A percentile compares a stretch with the other conserved stretches of the same genome.
Conservation (phyloP, 2,888 invertebrate species). For the Blomia tropicalis region DNA sequence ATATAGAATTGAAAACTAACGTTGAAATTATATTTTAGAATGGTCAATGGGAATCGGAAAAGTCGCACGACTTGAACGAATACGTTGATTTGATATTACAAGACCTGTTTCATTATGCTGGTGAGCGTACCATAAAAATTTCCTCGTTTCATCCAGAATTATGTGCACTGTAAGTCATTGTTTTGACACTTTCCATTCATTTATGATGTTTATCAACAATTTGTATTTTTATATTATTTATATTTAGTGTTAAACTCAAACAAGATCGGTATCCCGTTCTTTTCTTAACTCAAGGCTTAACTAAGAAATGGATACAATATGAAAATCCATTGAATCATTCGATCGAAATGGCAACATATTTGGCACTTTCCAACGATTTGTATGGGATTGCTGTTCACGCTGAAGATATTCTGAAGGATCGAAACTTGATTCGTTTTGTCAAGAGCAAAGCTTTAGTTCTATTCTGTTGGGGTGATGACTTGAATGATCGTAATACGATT, state of each 20-base stretch:
- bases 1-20: too few relatives aligned
- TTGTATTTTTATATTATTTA: background rate
- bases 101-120: slow-evolving; percentile 62
- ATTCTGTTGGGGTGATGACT: slow-evolving; percentile 95
- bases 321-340: slow-evolving; percentile 65
- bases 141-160: slow-evolving; percentile 92
- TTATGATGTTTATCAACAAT: too few relatives aligned
- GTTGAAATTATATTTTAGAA: slow-evolving; percentile 45
- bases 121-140: slow-evolving; percentile 66
- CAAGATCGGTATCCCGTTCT: slow-evolving; percentile 94
- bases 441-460: slow-evolving; percentile 64
- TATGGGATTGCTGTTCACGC: slow-evolving; percentile 76
- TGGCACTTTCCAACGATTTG: slow-evolving; percentile 47
- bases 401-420: slow-evolving; percentile 65
- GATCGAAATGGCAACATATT: slow-evolving; percentile 63
- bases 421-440: slow-evolving; percentile 59
- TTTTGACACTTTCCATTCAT: background rate
- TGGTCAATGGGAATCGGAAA: slow-evolving; percentile 69
- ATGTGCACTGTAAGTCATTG: slow-evolving; percentile 57
- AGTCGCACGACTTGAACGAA: slow-evolving; percentile 70
- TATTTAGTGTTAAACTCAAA: slow-evolving; percentile 56
- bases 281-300: slow-evolving; percentile 69
- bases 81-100: slow-evolving; percentile 75
- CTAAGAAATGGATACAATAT: slow-evolving; percentile 56
- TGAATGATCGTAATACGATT: slow-evolving; percentile 70